Base-by-base conservation (phyloP, 2,797 vertebrate species). In the Eidolon dupreanum region DNA sequence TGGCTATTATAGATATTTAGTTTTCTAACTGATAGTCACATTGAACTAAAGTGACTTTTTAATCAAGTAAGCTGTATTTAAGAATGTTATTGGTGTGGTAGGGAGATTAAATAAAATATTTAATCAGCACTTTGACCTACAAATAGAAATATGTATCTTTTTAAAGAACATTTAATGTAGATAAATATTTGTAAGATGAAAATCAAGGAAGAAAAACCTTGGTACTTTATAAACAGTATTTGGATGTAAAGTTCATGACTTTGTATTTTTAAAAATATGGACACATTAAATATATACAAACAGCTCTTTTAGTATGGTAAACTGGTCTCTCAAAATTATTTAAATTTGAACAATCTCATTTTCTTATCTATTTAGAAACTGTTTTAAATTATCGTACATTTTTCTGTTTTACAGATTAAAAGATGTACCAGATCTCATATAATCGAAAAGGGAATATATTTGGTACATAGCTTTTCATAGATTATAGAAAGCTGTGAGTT, bases 181-280 rank as follows among this genome's bases (percentile, higher is more conserved):
- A 74, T 66, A 24, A 81, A 12, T 88, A 88, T 86, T 94, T 97
- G 16, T 46, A 92, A 89, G 38, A 63, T 92, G 78, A 78, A 95
- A 95, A 85, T 79, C 12, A 73, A 90, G 57, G 31, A 75, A 81
- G 88, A 78, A 49, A 90, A 84, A 88, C 38, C 2, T 68, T 82
- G 20, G 17, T 3, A 16, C 26, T 79, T 94, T 63, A 26, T 74
- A 82, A 90, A 78, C 19, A 81, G 3, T 46, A 83, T 73, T 83
- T 84, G 9, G 41, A 2, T 74, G 0, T 86, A 86, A 74, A 43
- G 12, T 83, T 74, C 17, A 61, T 68, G 31, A 74, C 53, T 89
- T 89, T 88, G 10, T 84, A 82, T 26, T 68, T 96, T 95, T 36
- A 57, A 81, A 90, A 92, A 59, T 71, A 33, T 57, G 20, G 26